Evolutionary conservation across 2,888 invertebrate genomes (phyloP).

Genomic region (Mechanitis mazaeus): DNA sequence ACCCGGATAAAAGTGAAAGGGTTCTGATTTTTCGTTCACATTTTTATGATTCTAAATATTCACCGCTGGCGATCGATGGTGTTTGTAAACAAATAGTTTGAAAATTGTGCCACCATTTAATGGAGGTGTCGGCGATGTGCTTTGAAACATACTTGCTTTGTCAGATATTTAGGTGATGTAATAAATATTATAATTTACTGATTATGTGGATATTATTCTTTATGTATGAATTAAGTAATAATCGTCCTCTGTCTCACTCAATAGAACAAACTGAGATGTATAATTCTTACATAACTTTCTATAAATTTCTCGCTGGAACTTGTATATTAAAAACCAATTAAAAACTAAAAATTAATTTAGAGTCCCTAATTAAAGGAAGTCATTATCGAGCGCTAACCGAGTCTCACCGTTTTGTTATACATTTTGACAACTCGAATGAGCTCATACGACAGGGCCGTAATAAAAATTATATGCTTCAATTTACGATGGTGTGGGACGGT

Average conservation of each 20-base stretch:
- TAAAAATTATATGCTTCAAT: constrained; percentile 78
- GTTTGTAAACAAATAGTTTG: constrained; percentile 1
- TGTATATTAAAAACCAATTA: not conserved
- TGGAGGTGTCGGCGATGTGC: constrained; percentile 15
- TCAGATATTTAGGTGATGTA: constrained; percentile 7
- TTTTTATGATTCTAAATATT: constrained; percentile 27
- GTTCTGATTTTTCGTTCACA: constrained; percentile 26
- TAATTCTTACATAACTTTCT: too few species aligned
- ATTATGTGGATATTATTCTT: not conserved
- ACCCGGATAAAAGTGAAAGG: constrained; percentile 34
- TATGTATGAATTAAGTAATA: too few species aligned
- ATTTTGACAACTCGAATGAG: constrained; percentile 44
- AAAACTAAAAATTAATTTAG: constrained; percentile 4
- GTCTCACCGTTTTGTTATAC: constrained; percentile 29
- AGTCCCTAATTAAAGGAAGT: not conserved
- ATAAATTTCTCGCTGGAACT: too few species aligned
- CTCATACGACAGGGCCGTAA: constrained; percentile 71
- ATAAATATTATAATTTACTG: too few species aligned
- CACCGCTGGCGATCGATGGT: constrained; percentile 24
- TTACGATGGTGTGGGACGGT: constrained; percentile 59
- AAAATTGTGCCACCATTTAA: constrained; percentile 11
- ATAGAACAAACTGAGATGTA: too few species aligned
- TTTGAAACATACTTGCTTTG: constrained; percentile 6
- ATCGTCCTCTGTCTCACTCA: too few species aligned
- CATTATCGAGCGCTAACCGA: constrained; percentile 23